phyloP scores from a whole-genome alignment of 2,113 vertebrate genomes.

The Actenoides lindsayi region DNA sequence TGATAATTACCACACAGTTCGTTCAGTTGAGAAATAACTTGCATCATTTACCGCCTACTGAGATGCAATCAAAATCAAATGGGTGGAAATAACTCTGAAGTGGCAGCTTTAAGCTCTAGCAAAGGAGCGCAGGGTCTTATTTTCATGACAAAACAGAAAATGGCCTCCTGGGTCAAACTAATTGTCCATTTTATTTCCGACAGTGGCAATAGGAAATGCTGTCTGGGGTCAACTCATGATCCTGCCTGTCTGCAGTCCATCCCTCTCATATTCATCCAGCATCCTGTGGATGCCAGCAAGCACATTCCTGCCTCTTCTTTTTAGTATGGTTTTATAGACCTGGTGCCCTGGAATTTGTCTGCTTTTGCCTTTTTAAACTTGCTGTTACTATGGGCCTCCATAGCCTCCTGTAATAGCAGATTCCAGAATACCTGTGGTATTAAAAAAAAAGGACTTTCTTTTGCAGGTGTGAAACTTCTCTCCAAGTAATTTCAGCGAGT shows the following conservation, averaged over 20 bases:
- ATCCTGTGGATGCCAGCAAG: fast-evolving
- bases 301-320: neutral
- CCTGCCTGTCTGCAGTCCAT: neutral
- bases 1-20: constrained; percentile 41
- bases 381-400: neutral
- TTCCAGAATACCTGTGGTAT: neutral
- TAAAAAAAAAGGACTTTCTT: neutral
- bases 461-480: neutral
- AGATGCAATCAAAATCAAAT: constrained; percentile 66
- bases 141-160: constrained; percentile 32
- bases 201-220: neutral
- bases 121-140: neutral
- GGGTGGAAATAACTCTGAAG: constrained; percentile 56
- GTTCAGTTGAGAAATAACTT: constrained; percentile 16
- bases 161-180: constrained; percentile 1
- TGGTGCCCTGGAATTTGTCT: neutral
- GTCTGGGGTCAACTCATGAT: neutral
- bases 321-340: neutral
- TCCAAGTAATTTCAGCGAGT: neutral
- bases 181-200: neutral
- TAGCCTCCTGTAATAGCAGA: neutral
- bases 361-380: neutral
- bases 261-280: neutral
- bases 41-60: constrained; percentile 45
- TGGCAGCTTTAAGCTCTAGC: constrained; percentile 21